Evolutionary conservation across 2,888 invertebrate species (phyloP), one percentile per base, ranked within the genome.

Genomic region (Erynnis tages): DNA sequence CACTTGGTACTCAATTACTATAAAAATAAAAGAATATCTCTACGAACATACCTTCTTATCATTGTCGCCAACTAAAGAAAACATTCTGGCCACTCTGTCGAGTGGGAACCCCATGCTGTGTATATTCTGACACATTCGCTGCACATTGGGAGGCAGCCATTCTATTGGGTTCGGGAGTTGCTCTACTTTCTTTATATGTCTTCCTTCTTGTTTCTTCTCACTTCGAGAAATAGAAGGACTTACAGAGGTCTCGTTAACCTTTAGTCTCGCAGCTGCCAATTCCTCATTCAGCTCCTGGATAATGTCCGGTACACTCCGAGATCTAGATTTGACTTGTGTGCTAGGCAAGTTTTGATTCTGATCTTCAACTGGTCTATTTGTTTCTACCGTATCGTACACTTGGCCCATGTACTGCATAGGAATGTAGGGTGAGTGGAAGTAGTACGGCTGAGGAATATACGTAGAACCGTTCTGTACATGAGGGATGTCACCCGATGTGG

Each of bases 81-180:
- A 94, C n/a, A 95, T 94, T 65, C 96, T 92, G 3, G 95, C 93
- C 11, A 96, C 96, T 76, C 96, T 92, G 53, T 94, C 91, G 45
- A 95, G 74, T 0, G 96, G 94, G 73, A 98, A 98, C 1, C 98
- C 98, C 97, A 98, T 98, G 55, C 93, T 92, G 67, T 93, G 93
- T 54, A 97, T 93, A 59, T 93, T 93, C 67, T 91, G 91, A 46
- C 94, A 95, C 69, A 96, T 87, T 29, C 87, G 90, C 75, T 94
- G 94, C 50, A 91, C 83, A 45, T 91, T 88, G 7, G 82, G 73
- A 19, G 91, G 81, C 61, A 88, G 61, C 55, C 82, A 80, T 8
- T 80, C 76, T 69, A 70, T 78, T 1, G 88, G 87, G 60, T 88
- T 88, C 1, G 83, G 83, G 37, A 88, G 64, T 17, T 73, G 64